These are phyloP conservation scores for Byasa hedistus DNA, from an alignment of 2,888 invertebrate genomes.

Conservation along the genomic window DNA sequence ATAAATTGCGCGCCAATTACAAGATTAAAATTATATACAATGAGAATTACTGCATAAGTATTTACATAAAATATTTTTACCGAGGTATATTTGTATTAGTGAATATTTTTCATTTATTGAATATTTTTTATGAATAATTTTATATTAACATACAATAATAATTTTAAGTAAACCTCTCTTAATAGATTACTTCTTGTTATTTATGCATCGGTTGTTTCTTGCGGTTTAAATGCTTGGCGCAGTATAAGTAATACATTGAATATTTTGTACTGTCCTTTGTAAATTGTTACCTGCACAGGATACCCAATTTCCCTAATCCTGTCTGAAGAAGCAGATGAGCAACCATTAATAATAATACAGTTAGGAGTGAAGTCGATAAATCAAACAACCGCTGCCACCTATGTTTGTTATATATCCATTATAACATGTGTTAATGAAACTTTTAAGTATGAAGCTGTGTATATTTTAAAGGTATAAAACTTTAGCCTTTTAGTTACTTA, in stretches of 20 bases:
- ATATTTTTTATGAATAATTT: background rate
- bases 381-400: too few relatives aligned
- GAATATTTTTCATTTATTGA: background rate
- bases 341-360: constrained; percentile 3
- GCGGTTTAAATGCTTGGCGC: background rate
- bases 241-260: background rate
- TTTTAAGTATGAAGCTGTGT: too few relatives aligned
- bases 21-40: background rate
- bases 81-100: too few relatives aligned
- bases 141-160: background rate
- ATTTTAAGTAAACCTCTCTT: background rate
- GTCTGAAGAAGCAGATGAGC: background rate
- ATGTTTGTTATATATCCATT: too few relatives aligned
- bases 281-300: constrained; percentile 19
- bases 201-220: background rate
- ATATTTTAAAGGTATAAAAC: too few relatives aligned
- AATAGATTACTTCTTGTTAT: background rate
- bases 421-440: too few relatives aligned
- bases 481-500: too few relatives aligned
- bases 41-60: background rate
- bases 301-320: constrained; percentile 19
- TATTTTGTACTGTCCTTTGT: constrained; percentile 8
- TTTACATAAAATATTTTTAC: background rate
- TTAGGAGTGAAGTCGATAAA: background rate
- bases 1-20: background rate